Percentiles rank a stretch among this genome's conserved stretches.
Evolutionary conservation across 2,888 invertebrate species (phyloP).

Genomic region (Ormia ochracea): DNA sequence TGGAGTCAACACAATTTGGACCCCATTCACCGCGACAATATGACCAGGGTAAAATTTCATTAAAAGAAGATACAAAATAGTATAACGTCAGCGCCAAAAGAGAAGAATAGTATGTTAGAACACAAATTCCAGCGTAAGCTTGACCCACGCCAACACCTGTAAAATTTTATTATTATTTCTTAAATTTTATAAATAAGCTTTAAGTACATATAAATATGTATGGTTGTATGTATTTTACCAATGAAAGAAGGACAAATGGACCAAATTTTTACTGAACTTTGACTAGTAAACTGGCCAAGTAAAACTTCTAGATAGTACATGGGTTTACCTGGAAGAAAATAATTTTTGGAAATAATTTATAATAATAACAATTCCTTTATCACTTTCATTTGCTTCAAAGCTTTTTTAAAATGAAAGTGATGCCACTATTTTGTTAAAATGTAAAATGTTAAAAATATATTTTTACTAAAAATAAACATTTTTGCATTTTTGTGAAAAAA

Average conservation of each 20-base stretch:
- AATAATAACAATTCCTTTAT: no score
- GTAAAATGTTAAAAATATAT: no score
- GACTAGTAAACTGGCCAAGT: constrained; percentile 89
- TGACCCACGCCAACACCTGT: constrained; percentile 85
- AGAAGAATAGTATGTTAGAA: constrained; percentile 87
- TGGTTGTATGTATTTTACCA: constrained; percentile 80
- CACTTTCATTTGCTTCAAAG: no score
- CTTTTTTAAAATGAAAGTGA: no score
- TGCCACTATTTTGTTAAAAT: no score
- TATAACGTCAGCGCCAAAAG: constrained; percentile 85
- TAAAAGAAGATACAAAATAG: constrained; percentile 85
- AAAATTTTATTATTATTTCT: constrained; percentile 77
- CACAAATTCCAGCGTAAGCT: constrained; percentile 80
- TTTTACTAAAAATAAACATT: no score
- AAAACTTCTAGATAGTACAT: constrained; percentile 90
- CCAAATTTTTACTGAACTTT: constrained; percentile 86
- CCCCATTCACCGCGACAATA: constrained; percentile 78
- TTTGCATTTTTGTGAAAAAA: no score
- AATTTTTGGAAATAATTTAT: not conserved
- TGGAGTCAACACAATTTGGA: constrained; percentile 77
- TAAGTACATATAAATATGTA: no score
- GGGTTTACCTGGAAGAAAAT: constrained; percentile 77
- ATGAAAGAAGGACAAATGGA: constrained; percentile 83
- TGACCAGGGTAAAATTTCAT: constrained; percentile 84
- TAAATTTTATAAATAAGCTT: not conserved